These are phyloP conservation scores for Nebria salina DNA, from an alignment of 2,888 invertebrate genomes.

Conservation along the genomic window DNA sequence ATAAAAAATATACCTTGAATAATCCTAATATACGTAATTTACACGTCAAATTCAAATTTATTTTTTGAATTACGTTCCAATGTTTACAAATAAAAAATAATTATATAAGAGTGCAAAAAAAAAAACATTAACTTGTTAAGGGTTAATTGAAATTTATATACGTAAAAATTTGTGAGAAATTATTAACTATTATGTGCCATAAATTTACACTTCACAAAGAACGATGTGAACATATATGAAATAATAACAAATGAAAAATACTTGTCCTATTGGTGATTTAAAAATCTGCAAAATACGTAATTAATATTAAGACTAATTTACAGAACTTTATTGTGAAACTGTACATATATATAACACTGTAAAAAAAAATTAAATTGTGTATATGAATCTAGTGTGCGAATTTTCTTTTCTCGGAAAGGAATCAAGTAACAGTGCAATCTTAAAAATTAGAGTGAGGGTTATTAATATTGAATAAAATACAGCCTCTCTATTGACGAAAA, in stretches of 20 bases:
- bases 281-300: slow-evolving; percentile 46
- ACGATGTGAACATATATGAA: not conserved
- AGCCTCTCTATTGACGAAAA: slow-evolving; percentile 6
- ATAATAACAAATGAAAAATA: not conserved
- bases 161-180: slow-evolving; percentile 45
- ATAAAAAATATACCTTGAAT: slow-evolving; percentile 22
- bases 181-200: slow-evolving; percentile 43
- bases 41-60: slow-evolving; percentile 46
- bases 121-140: slow-evolving; percentile 29
- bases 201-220: slow-evolving; percentile 13
- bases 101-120: slow-evolving; percentile 31
- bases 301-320: slow-evolving; percentile 10
- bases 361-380: slow-evolving; percentile 44
- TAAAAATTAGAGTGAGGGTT: slow-evolving; percentile 12
- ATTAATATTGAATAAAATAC: slow-evolving; percentile 2
- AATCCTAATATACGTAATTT: slow-evolving; percentile 47
- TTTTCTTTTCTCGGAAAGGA: slow-evolving; percentile 6
- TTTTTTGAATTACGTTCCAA: slow-evolving; percentile 47
- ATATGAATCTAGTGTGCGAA: slow-evolving; percentile 37
- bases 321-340: slow-evolving; percentile 29
- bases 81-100: slow-evolving; percentile 33
- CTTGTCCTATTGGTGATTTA: slow-evolving; percentile 35
- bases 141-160: slow-evolving; percentile 42
- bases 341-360: slow-evolving; percentile 37
- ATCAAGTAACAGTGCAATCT: slow-evolving; percentile 35